Evolutionary conservation across 1,140 invertebrate genomes (phyloP).

Genomic region (Macrobrachium nipponense): DNA sequence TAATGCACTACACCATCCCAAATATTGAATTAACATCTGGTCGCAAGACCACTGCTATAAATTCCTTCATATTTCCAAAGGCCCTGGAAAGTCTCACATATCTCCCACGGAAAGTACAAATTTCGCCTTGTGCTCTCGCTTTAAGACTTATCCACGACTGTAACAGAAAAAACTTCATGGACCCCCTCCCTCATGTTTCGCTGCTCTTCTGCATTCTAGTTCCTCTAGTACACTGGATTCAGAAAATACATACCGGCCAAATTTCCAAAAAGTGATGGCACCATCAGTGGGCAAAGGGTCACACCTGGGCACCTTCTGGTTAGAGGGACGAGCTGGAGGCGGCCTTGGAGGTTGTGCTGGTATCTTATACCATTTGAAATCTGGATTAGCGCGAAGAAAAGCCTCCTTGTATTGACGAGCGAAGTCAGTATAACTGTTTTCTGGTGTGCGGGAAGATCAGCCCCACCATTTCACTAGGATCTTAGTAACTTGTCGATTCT

Average conservation of each 20-base stretch:
- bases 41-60: too few species aligned
- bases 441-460: conserved; percentile 83
- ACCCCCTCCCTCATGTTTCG: too few species aligned
- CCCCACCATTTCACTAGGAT: conserved; percentile 96
- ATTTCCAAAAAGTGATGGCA: conserved; percentile 70
- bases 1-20: too few species aligned
- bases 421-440: conserved; percentile 88
- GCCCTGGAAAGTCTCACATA: too few species aligned
- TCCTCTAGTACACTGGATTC: not conserved
- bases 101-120: too few species aligned
- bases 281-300: conserved; percentile 64
- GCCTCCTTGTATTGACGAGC: conserved; percentile 96
- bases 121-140: too few species aligned
- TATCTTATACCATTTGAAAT: conserved; percentile 94
- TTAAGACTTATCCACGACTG: too few species aligned
- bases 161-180: too few species aligned
- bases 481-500: conserved; percentile 92
- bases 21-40: too few species aligned
- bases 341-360: conserved; percentile 80
- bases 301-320: conserved; percentile 69
- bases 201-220: too few species aligned
- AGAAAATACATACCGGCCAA: conserved; percentile 69
- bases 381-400: conserved; percentile 91
- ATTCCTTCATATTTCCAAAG: too few species aligned
- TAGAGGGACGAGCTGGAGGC: conserved; percentile 79